Conservation (phyloP, 2,888 invertebrate genomes). For the Nomada ferruginata region DNA sequence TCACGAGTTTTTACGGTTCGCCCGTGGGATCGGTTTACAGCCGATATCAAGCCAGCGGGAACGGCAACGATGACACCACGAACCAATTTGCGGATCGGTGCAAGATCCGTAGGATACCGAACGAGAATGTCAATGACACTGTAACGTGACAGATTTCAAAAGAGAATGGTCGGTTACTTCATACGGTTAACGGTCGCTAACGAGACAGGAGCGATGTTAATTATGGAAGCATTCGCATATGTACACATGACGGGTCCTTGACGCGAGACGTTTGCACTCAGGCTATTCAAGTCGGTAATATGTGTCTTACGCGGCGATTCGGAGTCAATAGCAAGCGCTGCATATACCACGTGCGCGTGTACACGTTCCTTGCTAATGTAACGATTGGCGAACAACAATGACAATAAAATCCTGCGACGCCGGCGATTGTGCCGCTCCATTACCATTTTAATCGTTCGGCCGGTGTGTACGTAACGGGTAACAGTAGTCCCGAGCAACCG, state of each 20-base stretch:
- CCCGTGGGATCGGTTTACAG: background rate
- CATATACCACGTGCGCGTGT: background rate
- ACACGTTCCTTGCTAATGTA: constrained; percentile 10
- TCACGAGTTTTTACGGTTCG: constrained; percentile 47
- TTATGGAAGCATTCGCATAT: constrained; percentile 58
- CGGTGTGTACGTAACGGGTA: background rate
- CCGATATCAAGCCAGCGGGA: background rate
- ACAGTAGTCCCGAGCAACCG: background rate
- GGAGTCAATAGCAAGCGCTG: constrained; percentile 8
- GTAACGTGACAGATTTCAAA: constrained; percentile 21
- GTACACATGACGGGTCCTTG: constrained; percentile 22
- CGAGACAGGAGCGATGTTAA: constrained; percentile 58
- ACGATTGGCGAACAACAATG: background rate
- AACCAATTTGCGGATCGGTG: constrained; percentile 26
- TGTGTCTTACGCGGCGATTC: constrained; percentile 1
- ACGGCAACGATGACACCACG: constrained; percentile 7
- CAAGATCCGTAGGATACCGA: background rate
- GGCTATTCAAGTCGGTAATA: constrained; percentile 25
- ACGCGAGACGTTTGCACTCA: constrained; percentile 38
- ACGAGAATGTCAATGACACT: constrained; percentile 26
- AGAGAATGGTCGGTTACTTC: constrained; percentile 48
- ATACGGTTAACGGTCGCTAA: constrained; percentile 55
- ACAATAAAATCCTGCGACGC: background rate
- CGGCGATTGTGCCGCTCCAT: background rate
- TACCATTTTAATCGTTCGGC: constrained; percentile 21